Evolutionary conservation across 2,888 invertebrate species (phyloP).

Genomic region (Drosophila cognata): DNA sequence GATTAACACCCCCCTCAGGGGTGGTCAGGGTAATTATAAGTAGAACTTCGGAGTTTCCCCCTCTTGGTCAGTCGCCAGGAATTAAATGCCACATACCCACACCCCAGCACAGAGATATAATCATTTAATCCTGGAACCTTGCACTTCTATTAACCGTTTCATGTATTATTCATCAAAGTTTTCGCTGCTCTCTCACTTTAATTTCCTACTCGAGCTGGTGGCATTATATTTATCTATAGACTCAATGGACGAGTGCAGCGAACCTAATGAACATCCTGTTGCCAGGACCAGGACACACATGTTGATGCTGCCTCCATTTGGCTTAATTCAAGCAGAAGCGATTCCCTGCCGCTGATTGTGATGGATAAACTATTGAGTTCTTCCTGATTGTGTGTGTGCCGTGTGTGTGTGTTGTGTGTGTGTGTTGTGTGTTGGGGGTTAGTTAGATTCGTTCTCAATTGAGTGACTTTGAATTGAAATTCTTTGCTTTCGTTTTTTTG

Average conservation of each 20-base stretch:
- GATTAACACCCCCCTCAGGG: slow-evolving; percentile 37
- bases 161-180: slow-evolving; percentile 72
- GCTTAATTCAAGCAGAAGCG: slow-evolving; percentile 77
- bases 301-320: slow-evolving; percentile 33
- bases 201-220: slow-evolving; percentile 24
- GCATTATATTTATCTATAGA: slow-evolving; percentile 54
- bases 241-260: slow-evolving; percentile 74
- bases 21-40: slow-evolving; percentile 62
- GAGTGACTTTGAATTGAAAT: slow-evolving; percentile 74
- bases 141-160: slow-evolving; percentile 61
- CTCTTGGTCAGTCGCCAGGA: slow-evolving; percentile 28
- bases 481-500: slow-evolving; percentile 53
- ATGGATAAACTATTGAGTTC: slow-evolving; percentile 75
- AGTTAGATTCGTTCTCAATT: slow-evolving; percentile 55
- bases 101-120: slow-evolving; percentile 51
- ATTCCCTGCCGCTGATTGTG: slow-evolving; percentile 75
- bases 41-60: background rate
- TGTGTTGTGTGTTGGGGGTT: background rate
- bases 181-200: slow-evolving; percentile 27
- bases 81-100: slow-evolving; percentile 47
- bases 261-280: slow-evolving; percentile 80
- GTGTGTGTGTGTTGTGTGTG: background rate
- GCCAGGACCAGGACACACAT: slow-evolving; percentile 25
- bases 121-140: slow-evolving; percentile 68
- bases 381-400: background rate